Evolutionary conservation across 2,888 invertebrate species (phyloP).

Genomic region (Halictus ligatus): DNA sequence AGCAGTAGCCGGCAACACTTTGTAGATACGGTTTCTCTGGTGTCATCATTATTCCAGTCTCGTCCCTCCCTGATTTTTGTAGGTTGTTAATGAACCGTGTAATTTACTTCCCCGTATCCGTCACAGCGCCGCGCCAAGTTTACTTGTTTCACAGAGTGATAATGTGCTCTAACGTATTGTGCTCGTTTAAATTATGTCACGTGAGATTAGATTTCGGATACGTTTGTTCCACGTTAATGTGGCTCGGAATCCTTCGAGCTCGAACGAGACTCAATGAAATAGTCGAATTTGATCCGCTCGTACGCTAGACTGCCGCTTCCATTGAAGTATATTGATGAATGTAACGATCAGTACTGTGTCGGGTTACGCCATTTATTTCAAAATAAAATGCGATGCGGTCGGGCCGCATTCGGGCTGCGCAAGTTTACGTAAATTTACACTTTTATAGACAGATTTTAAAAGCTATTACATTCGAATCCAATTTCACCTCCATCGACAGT

Average conservation of each 20-base stretch:
- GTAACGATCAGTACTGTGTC: neutral
- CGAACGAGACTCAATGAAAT: constrained; percentile 1
- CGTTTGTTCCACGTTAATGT: constrained; percentile 25
- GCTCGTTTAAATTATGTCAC: constrained; percentile 51
- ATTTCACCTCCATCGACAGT: neutral
- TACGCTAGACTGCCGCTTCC: neutral
- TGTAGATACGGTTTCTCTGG: constrained; percentile 18
- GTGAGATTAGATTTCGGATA: constrained; percentile 43
- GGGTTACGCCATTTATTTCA: neutral
- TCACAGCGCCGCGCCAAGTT: constrained; percentile 20
- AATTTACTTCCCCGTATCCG: constrained; percentile 37
- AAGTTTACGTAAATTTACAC: neutral
- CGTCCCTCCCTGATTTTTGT: constrained; percentile 32
- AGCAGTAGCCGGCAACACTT: constrained; percentile 2
- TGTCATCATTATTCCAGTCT: constrained; percentile 25
- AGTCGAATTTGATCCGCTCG: neutral
- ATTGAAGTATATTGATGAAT: neutral
- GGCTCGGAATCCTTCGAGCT: constrained; percentile 6
- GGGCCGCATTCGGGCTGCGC: neutral
- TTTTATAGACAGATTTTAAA: neutral
- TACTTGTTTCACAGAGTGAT: constrained; percentile 36
- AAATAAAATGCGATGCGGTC: neutral
- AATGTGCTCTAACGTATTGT: constrained; percentile 20
- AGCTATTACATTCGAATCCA: neutral
- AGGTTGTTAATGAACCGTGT: constrained; percentile 36